Base-by-base conservation (phyloP, 2,113 vertebrate genomes). In the Gopherus evgoodei region DNA sequence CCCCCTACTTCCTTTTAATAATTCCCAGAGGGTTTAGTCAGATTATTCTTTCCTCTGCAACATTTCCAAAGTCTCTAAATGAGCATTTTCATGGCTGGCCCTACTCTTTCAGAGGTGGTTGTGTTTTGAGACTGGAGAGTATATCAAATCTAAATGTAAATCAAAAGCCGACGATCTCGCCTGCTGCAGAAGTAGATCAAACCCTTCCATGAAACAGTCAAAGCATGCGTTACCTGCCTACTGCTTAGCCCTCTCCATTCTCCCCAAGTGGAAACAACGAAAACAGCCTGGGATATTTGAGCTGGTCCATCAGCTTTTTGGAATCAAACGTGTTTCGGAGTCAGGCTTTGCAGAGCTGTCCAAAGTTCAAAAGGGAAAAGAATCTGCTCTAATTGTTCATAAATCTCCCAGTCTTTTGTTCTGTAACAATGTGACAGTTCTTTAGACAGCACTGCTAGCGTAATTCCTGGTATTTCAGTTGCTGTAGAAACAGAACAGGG, bases 401-500 rank as follows among this genome's bases (percentile, higher is more conserved):
- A 57, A 5, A n/a, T 14, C 17, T 21, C 62, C 13, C 35, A 42
- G 44, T 86, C 94, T 94, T 94, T 93, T 96, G 93, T 93, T 89
- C 49, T 56, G 29, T 31, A 12, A 31, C 79, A 52, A 22, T 52
- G 19, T 6, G 79, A 22, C 24, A 10, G 31, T 83, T 88, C 49
- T 76, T 52, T 44, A 69, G 90, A 12, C 69, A 90, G 88, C 72
- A 1, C 2, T 13, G 82, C 38, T n/a, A 1, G 81, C 76, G 44
- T 88, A 49, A 50, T 84, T 38, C 78, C 6, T 42, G 81, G 76
- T 44, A 54, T 88, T 83, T 10, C 84, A 65, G 95, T 94, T 95
- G 96, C 92, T 59, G 85, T 94, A 89, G 94, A 92, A 94, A 95
- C 94, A 0, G 72, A 76, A 14, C 2, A 22, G 17, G 83, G 90